Evolutionary conservation across 2,797 vertebrate genomes (phyloP).

Genomic region (Lepilemur ruficaudatus): DNA sequence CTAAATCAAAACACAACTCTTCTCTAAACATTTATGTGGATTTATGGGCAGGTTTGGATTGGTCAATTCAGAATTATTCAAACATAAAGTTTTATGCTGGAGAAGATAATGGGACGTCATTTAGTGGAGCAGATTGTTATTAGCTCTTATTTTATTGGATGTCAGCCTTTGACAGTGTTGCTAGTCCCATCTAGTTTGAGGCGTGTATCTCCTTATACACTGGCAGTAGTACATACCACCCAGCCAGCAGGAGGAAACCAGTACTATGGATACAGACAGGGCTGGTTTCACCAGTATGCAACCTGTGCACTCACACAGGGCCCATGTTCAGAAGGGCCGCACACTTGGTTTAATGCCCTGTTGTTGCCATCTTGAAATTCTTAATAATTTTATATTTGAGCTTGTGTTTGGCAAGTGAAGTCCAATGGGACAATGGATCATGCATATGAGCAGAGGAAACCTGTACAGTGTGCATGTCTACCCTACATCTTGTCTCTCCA

Average conservation of each 20-base stretch:
- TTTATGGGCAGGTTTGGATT: conserved; percentile 25
- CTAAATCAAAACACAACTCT: conserved; percentile 47
- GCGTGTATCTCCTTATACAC: background rate
- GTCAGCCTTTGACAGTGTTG: background rate
- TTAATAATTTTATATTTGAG: background rate
- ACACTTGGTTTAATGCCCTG: conserved; percentile 1
- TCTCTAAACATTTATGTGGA: conserved; percentile 16
- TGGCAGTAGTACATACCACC: background rate
- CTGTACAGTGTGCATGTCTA: background rate
- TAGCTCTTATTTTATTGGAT: background rate
- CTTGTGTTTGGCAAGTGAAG: conserved; percentile 23
- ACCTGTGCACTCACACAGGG: background rate
- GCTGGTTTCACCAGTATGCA: background rate
- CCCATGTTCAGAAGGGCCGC: background rate
- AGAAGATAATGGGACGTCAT: background rate
- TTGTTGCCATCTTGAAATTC: conserved; percentile 2
- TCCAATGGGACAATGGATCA: background rate
- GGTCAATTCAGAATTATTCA: conserved; percentile 10
- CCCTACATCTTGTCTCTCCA: background rate
- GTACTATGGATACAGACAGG: background rate
- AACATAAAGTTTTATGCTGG: conserved; percentile 29
- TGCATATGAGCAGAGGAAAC: background rate
- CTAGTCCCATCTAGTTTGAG: background rate
- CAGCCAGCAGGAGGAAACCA: background rate
- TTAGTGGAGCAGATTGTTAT: conserved; percentile 16